These are phyloP conservation scores for Melolontha melolontha DNA, from an alignment of 2,888 invertebrate genomes.

Conservation along the genomic window DNA sequence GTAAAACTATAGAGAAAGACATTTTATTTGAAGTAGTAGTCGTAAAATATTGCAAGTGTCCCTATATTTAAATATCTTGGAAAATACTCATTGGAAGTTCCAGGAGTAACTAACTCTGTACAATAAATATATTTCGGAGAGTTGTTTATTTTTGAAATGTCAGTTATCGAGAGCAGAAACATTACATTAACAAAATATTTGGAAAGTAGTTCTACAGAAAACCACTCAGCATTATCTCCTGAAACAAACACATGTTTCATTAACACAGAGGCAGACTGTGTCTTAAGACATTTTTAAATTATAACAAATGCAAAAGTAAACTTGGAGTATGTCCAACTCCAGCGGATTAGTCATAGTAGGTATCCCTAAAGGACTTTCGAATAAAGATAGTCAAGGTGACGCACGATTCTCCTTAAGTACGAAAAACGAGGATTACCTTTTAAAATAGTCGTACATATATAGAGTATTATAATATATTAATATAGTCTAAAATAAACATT, in stretches of 20 bases:
- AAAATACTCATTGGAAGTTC: slow-evolving; percentile 19
- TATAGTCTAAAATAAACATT: neutral
- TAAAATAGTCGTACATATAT: slow-evolving; percentile 24
- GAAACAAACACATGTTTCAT: slow-evolving; percentile 12
- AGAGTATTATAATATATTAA: slow-evolving; percentile 2
- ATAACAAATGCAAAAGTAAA: slow-evolving; percentile 37
- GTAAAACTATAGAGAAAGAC: too few species aligned
- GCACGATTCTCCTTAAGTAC: slow-evolving; percentile 29
- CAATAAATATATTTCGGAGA: neutral
- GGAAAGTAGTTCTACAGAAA: neutral
- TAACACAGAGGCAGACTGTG: slow-evolving; percentile 4
- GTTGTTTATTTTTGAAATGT: neutral
- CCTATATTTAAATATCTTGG: neutral
- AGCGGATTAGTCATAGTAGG: slow-evolving; percentile 35
- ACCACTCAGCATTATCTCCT: slow-evolving; percentile 8
- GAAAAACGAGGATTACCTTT: slow-evolving; percentile 35
- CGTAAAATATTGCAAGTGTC: too few species aligned
- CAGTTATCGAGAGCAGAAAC: neutral
- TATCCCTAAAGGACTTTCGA: slow-evolving; percentile 28
- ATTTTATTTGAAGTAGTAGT: too few species aligned
- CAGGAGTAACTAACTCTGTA: neutral
- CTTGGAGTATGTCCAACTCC: slow-evolving; percentile 36
- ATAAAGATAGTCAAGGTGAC: slow-evolving; percentile 41
- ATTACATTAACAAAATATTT: slow-evolving; percentile 7
- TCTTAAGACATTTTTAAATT: slow-evolving; percentile 17